A percentile compares a stretch with the other conserved stretches of the same genome.
phyloP scores from a whole-genome alignment of 2,113 vertebrate genomes.

The Atlantisia rogersi region DNA sequence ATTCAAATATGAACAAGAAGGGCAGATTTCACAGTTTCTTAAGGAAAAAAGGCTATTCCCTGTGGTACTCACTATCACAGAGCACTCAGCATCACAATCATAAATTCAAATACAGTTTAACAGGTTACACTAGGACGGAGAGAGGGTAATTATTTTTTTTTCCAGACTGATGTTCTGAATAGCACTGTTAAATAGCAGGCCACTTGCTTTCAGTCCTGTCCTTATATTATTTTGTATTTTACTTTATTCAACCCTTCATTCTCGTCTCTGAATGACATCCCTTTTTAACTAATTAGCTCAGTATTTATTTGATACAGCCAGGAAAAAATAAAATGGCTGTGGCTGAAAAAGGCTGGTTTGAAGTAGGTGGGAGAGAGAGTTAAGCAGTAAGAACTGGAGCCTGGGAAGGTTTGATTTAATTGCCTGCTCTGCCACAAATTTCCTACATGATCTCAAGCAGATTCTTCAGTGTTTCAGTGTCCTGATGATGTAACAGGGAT shows the following conservation, averaged over 20 bases:
- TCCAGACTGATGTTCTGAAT: neutral
- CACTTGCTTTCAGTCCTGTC: neutral
- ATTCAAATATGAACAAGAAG: neutral
- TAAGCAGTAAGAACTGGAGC: neutral
- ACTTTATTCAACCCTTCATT: neutral
- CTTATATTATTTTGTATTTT: neutral
- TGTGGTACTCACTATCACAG: neutral
- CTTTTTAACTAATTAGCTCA: neutral
- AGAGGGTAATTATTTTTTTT: neutral
- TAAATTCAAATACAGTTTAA: neutral
- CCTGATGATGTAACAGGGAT: fast-evolving
- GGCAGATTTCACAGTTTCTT: neutral
- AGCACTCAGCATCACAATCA: neutral
- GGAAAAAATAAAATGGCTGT: neutral
- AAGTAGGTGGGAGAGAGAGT: neutral
- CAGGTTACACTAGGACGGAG: neutral
- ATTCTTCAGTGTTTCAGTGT: neutral
- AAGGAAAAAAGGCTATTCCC: neutral
- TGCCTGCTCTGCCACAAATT: neutral
- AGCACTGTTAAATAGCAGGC: neutral
- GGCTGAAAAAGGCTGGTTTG: neutral
- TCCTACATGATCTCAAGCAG: neutral
- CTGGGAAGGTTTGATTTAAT: neutral
- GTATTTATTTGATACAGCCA: neutral
- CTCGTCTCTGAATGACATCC: neutral